Percentiles rank a stretch among this genome's conserved stretches.
Conservation (phyloP, 2,113 vertebrate species). For the Cottus gobio region DNA sequence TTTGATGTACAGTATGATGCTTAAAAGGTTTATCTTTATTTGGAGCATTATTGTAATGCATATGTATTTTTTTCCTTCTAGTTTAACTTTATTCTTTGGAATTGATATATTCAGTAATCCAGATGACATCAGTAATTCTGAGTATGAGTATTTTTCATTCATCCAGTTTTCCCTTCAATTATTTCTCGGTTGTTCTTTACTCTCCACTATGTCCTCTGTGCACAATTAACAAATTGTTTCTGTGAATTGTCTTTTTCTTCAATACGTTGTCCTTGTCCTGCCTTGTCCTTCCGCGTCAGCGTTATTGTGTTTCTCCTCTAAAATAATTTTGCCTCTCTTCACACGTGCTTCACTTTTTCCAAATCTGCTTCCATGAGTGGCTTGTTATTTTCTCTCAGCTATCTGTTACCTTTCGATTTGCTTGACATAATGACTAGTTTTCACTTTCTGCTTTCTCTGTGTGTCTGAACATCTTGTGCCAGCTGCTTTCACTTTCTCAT, state of each 20-base stretch:
- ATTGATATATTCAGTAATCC: slow-evolving; percentile 2
- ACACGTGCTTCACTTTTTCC: slow-evolving; percentile 15
- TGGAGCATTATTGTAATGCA: not conserved
- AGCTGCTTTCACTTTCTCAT: slow-evolving; percentile 25
- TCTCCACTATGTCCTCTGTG: slow-evolving; percentile 3
- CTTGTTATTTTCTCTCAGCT: slow-evolving; percentile 26
- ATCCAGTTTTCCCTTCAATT: not conserved
- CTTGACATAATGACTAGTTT: slow-evolving; percentile 4
- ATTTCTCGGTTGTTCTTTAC: not conserved
- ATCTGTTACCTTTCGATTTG: not conserved
- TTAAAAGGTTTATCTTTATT: not conserved
- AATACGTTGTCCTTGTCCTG: slow-evolving; percentile 40
- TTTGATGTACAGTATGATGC: not conserved
- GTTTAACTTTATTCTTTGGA: not conserved
- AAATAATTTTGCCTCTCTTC: slow-evolving; percentile 38
- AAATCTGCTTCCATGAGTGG: slow-evolving; percentile 21
- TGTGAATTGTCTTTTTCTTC: slow-evolving; percentile 43
- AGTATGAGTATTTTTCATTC: too few species aligned
- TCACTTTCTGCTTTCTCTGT: not conserved
- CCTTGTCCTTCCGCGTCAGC: slow-evolving; percentile 10
- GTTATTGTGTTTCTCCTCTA: slow-evolving; percentile 36
- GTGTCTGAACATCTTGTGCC: slow-evolving; percentile 6
- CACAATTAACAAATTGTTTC: slow-evolving; percentile 36
- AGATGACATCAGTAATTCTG: too few species aligned
- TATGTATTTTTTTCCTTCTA: not conserved